Base-by-base conservation (phyloP, 2,888 invertebrate species). In the Megalurothrips usitatus region DNA sequence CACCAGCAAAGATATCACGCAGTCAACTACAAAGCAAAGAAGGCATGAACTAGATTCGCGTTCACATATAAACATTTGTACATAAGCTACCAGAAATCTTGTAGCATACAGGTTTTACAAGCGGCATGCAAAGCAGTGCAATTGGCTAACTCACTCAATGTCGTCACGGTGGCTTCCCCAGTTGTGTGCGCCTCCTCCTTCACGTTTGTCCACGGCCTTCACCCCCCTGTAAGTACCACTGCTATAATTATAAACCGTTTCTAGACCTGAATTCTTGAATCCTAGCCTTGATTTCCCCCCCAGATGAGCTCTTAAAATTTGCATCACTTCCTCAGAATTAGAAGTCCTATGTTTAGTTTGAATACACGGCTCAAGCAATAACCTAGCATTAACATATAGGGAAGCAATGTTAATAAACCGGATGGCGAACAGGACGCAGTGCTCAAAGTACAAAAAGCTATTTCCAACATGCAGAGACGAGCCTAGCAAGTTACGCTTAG, bases 161-260 rank as follows among this genome's bases (percentile, higher is more conserved):
- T 96, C 95, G 87, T 97, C 97, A 89, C 95, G 95, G 85, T 95
- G 92, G 84, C 94, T 95, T 85, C 97, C 97, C 97, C 98, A 98
- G 90, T 98, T 98, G 88, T 96, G 96, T 84, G 96, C 93, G 84
- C 97, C 98, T 87, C 92, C 94, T 85, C 97, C 98, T 86, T 98
- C 97, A 84, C 95, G 94, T 89, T 98, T 98, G 88, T 97, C 97
- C 85, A 96, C 92, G 83, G 96, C 92, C 89, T 97, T 97, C 83
- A 97, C 93, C 86, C 97, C 97, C 86, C 91, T 91, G 89, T 87
- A 89, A 89, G 68, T 75, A 88, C 87, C 87, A 87, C 88, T 88
- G 87, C 87, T 87, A 87, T 88, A 87, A 88, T 87, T 87, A 87
- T 86, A 85, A 84, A 82, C 79, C 80, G 63, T 68, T 80, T 28